Percentiles rank a stretch among this genome's conserved stretches.
Evolutionary conservation across 1,140 invertebrate genomes (phyloP).

Genomic region (Drosophila bocki): DNA sequence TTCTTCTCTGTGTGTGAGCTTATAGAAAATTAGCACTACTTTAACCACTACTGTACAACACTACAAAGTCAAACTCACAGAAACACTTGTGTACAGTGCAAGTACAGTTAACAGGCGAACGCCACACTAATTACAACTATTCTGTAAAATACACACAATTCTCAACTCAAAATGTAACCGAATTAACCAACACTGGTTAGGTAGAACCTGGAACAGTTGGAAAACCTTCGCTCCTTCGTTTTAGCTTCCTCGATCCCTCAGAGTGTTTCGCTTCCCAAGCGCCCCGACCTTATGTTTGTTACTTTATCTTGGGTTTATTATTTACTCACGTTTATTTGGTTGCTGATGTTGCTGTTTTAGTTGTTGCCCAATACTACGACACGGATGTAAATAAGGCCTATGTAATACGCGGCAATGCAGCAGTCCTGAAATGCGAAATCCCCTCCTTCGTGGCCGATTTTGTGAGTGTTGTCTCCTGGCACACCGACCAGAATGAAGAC

Average conservation of each 20-base stretch:
- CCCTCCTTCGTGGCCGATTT: slow-evolving; percentile 97
- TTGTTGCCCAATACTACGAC: slow-evolving; percentile 95
- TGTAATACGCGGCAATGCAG: slow-evolving; percentile 96
- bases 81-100: slow-evolving; percentile 53
- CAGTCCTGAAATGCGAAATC: slow-evolving; percentile 96
- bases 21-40: slow-evolving; percentile 59
- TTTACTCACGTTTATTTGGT: slow-evolving; percentile 28
- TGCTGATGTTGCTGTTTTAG: slow-evolving; percentile 85
- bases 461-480: slow-evolving; percentile 94
- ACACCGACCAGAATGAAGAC: slow-evolving; percentile 91
- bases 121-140: slow-evolving; percentile 54
- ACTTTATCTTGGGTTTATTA: slow-evolving; percentile 26
- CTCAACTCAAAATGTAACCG: slow-evolving; percentile 47
- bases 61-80: slow-evolving; percentile 40
- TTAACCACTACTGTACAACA: slow-evolving; percentile 54
- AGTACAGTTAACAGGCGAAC: slow-evolving; percentile 60
- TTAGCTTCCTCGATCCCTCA: slow-evolving; percentile 21
- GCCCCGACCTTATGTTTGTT: slow-evolving; percentile 8
- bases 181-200: slow-evolving; percentile 74
- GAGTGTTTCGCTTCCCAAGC: slow-evolving; percentile 32
- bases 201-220: slow-evolving; percentile 1
- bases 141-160: slow-evolving; percentile 63
- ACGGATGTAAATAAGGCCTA: slow-evolving; percentile 97
- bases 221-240: slow-evolving; percentile 12
- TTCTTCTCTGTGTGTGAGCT: slow-evolving; percentile 36